Percentiles rank a stretch among this genome's conserved stretches.
phyloP scores from a whole-genome alignment of 2,888 invertebrate genomes.

The Morpho deidamia region DNA sequence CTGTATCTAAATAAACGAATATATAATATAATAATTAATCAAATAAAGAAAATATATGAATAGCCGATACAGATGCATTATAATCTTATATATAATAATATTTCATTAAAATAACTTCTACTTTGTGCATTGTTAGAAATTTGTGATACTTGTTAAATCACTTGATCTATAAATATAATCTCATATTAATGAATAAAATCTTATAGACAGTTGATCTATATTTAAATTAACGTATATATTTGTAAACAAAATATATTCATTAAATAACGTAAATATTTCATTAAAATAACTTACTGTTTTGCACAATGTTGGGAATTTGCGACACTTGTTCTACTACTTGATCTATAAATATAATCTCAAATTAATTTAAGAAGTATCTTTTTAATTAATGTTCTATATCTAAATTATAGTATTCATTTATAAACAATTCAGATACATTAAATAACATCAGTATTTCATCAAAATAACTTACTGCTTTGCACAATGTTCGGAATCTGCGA shows the following conservation, averaged over 20 bases:
- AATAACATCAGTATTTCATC: background rate
- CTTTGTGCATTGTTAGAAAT: slow-evolving; percentile 2
- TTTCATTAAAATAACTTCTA: background rate
- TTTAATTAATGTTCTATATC: no score
- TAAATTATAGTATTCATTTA: no score
- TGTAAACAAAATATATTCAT: no score
- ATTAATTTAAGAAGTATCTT: background rate
- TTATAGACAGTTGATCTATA: no score
- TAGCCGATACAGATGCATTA: no score
- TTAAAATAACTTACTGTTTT: background rate
- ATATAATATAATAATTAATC: no score
- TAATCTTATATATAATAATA: no score
- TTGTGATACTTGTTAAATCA: background rate
- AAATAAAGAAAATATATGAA: no score
- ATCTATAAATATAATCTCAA: background rate
- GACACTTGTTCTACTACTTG: background rate
- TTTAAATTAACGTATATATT: no score
- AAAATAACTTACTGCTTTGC: background rate
- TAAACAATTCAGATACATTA: no score
- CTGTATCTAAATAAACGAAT: no score
- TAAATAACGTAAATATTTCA: background rate
- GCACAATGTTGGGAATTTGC: background rate
- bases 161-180: no score
- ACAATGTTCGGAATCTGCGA: background rate
- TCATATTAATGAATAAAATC: background rate